Evolutionary conservation across 1,140 invertebrate genomes (phyloP).

Genomic region (Penaeus chinensis): DNA sequence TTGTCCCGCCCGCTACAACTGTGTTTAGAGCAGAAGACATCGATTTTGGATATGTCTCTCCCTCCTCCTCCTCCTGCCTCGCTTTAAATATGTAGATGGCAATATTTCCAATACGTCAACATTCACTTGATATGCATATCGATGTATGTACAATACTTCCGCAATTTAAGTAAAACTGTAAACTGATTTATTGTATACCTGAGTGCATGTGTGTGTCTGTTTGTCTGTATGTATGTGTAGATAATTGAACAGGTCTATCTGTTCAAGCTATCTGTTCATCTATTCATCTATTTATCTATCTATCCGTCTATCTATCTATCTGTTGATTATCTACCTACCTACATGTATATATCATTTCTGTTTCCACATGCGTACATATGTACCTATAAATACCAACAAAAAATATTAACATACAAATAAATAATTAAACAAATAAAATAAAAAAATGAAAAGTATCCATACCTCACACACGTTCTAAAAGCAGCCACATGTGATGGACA

Average conservation of each 20-base stretch:
- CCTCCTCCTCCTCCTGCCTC: too few species aligned
- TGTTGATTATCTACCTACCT: not conserved
- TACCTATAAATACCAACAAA: not conserved
- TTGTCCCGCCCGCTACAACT: too few species aligned
- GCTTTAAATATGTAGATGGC: too few species aligned
- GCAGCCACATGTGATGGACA: too few species aligned
- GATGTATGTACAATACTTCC: too few species aligned
- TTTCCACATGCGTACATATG: not conserved
- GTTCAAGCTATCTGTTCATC: not conserved
- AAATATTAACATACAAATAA: not conserved
- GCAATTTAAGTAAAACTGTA: not conserved
- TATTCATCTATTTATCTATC: not conserved
- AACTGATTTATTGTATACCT: not conserved
- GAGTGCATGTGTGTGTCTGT: not conserved
- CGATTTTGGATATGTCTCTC: too few species aligned
- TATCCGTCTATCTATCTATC: not conserved
- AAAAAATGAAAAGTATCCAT: too few species aligned
- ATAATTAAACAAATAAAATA: not conserved
- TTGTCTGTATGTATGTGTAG: not conserved
- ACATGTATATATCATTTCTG: not conserved
- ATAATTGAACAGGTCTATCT: not conserved
- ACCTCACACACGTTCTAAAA: too few species aligned
- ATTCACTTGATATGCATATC: too few species aligned
- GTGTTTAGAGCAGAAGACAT: too few species aligned
- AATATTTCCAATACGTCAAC: too few species aligned